Conservation (phyloP, 1,140 invertebrate species). For the Oppia nitens region DNA sequence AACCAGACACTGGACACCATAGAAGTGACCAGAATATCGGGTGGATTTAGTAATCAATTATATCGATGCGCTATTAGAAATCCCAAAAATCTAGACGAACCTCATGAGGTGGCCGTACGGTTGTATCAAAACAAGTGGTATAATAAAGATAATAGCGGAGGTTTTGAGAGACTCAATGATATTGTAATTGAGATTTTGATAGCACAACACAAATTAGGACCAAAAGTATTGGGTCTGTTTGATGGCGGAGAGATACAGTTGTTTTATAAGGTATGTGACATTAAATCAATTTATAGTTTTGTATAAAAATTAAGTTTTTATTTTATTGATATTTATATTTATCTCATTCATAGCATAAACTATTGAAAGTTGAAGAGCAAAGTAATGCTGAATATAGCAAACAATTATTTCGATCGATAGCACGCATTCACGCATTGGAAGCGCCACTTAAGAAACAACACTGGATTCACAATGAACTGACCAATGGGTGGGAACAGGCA, state of each 20-base stretch:
- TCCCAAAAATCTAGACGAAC: too few species aligned
- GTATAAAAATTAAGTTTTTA: neutral
- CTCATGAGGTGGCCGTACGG: neutral
- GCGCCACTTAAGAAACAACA: slow-evolving; percentile 2
- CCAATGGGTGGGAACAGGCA: neutral
- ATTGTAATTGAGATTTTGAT: slow-evolving; percentile 1
- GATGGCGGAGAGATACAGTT: neutral
- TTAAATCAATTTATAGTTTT: neutral
- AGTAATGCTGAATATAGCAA: neutral
- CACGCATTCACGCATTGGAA: neutral
- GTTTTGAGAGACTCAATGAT: slow-evolving; percentile 7
- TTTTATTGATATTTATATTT: neutral
- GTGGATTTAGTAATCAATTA: slow-evolving; percentile 3
- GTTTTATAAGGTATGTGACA: slow-evolving; percentile 1
- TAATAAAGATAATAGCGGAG: too few species aligned
- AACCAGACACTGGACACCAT: neutral
- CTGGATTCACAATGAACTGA: neutral
- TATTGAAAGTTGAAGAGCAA: neutral
- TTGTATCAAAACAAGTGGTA: too few species aligned
- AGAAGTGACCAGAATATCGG: neutral
- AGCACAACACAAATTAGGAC: neutral
- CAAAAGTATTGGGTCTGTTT: slow-evolving; percentile 6
- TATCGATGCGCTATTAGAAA: too few species aligned
- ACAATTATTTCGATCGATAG: neutral
- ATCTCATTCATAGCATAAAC: neutral